phyloP scores from a whole-genome alignment of 2,797 vertebrate species.

The Chelon labrosus region DNA sequence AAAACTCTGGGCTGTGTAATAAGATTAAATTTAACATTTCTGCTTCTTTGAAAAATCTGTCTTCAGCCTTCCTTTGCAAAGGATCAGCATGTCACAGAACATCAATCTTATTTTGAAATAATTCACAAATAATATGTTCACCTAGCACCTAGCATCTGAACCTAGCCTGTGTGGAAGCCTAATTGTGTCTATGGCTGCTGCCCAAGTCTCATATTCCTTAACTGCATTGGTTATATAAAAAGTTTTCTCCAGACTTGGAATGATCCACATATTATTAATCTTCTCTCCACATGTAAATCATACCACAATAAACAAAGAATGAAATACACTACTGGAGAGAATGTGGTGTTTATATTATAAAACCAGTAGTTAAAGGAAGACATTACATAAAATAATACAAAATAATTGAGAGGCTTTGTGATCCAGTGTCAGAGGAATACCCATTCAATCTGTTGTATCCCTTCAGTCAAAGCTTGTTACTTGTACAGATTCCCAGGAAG shows the following conservation, averaged over 20 bases:
- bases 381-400: background rate
- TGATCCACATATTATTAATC: conserved; percentile 7
- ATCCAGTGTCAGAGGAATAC: background rate
- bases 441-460: background rate
- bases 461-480: background rate
- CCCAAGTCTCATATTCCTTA: conserved; percentile 31
- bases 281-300: conserved; percentile 24
- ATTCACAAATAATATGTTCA: conserved; percentile 2
- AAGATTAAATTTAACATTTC: background rate
- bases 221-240: conserved; percentile 34
- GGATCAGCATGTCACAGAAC: background rate
- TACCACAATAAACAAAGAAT: background rate
- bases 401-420: background rate
- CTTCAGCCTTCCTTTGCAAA: background rate
- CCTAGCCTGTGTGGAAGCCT: conserved; percentile 12
- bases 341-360: background rate
- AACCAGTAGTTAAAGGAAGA: background rate
- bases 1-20: conserved; percentile 2
- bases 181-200: conserved; percentile 32
- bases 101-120: conserved; percentile 7
- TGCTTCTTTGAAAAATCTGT: background rate
- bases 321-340: background rate
- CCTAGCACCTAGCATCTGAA: conserved; percentile 9
- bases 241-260: conserved; percentile 25
- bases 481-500: conserved; percentile 4